Base-by-base conservation (phyloP, 2,888 invertebrate species). In the Isoperla grammatica region DNA sequence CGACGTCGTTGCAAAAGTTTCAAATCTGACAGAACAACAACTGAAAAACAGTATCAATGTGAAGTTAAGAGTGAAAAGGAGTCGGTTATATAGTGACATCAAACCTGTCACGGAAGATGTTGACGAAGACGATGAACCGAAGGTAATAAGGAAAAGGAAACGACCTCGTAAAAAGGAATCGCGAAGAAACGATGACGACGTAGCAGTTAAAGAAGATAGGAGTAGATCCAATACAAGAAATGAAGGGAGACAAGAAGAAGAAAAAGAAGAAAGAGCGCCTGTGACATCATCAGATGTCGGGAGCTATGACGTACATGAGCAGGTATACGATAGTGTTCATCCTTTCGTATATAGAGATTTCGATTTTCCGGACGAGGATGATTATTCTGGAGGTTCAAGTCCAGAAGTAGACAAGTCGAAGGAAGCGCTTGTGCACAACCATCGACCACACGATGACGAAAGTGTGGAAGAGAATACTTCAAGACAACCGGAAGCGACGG, bases 11-110 rank as follows among this genome's bases (percentile, higher is more conserved):
- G 12, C 29, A 8, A 29, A 53, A n/a, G 53, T 53, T 9, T 15
- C 53, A 15, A 37, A 53, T n/a, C 39, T 53, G 8, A 53, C 53
- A n/a, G 15, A 22, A 15, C 29, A 29, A 15, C 49, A 49, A 15
- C 8, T 29, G 29, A 4, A 29, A 29, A 29, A 29, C 4, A n/a
- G n/a, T n/a, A 29, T 29, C 8, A 29, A 29, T 29, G 29, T 29
- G 4, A 29, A 29, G 8, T 8, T 29, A 29, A 12, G 42, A 40
- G 42, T 40, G 3, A 40, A 40, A 40, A 40, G 42, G 12, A 15
- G 13, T 13, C 3, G 13, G n/a, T 40, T 40, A 15, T 40, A 6
- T 40, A 29, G 29, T 29, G 29, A 29, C 5, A 29, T 29, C 8
- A 29, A 29, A 29, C 29, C 29, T 4, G 29, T 29, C 8, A 29